phyloP scores from a whole-genome alignment of 1,140 invertebrate genomes.

The Bombus consobrinus region DNA sequence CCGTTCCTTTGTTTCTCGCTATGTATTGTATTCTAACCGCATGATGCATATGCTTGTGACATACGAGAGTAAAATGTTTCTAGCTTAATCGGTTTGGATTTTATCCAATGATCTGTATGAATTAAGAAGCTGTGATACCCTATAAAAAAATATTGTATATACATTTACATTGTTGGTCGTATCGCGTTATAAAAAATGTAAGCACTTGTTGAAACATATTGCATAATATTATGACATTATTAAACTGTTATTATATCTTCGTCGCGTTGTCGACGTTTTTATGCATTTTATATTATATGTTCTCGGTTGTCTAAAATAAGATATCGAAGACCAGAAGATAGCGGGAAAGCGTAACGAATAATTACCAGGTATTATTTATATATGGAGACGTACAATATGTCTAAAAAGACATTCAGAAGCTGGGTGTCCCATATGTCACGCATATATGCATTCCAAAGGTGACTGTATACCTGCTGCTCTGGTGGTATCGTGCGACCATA shows the following conservation, averaged over 20 bases:
- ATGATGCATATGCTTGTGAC: no score
- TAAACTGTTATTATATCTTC: no score
- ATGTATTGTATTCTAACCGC: not conserved
- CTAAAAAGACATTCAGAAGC: not conserved
- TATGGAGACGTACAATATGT: not conserved
- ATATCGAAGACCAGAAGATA: not conserved
- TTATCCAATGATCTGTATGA: no score
- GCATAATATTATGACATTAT: no score
- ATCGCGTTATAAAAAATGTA: no score
- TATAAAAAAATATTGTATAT: no score
- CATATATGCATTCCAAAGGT: constrained; percentile 28
- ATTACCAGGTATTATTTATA: not conserved
- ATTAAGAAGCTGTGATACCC: no score
- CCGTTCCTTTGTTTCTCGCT: not conserved
- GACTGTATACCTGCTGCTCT: constrained; percentile 32
- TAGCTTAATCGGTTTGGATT: no score
- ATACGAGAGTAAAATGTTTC: not conserved
- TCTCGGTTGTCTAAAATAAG: not conserved
- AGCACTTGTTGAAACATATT: no score
- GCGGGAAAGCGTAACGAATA: not conserved
- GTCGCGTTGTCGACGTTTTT: not conserved
- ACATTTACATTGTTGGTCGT: no score
- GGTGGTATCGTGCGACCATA: constrained; percentile 16
- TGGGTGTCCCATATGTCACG: constrained; percentile 1
- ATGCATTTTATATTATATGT: not conserved